Evolutionary conservation across 37 sponge, comb jelly and placozoan species (phyloP), one percentile per base, ranked within the genome.

Genomic region (Halisarca cf. caerulea): DNA sequence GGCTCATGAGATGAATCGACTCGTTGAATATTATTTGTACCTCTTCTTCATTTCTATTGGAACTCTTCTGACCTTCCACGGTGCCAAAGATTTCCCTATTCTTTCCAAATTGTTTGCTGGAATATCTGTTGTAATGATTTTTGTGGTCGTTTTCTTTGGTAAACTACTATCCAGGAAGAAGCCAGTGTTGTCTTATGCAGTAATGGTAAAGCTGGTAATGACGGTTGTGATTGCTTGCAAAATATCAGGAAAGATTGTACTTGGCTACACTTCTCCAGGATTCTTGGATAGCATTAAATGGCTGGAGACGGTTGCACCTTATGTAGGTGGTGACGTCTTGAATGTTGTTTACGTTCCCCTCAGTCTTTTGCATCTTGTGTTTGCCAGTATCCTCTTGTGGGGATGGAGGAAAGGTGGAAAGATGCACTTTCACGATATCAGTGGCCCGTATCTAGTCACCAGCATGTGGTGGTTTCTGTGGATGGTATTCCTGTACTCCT

Each of bases 391-490:
- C 45, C 2, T 74, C 44, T 74, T 74, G 23, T n/a, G n/a, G 21
- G 43, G 18, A 40, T 41, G 42, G 2, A n/a, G 36, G 21, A 74
- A 15, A 17, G 25, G 77, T 42, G 44, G 77, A 6, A 74, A 74
- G 77, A 74, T 74, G 77, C 36, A 41, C 42, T 37, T 40, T 40
- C 41, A 40, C 25, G 36, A 42, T 23, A 39, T 74, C 2, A 37
- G 25, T 44, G 77, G 77, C 15, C 77, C 77, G 2, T 74, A 25
- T 44, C 20, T 74, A 25, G 77, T 41, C 15, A 7, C 8, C 44
- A 40, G 43, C 2, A 23, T 74, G 77, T 74, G 77, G 77, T 74
- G 77, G 77, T 15, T 74, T 7, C 77, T 74, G 0, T 74, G 77
- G 77, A 74, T 74, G 77, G 77, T 74, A 17, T 74, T 74, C 45